A percentile compares a stretch with the other conserved stretches of the same genome.
Evolutionary conservation across 2,797 vertebrate genomes (phyloP).

Genomic region (Pantherophis alleghaniensis): DNA sequence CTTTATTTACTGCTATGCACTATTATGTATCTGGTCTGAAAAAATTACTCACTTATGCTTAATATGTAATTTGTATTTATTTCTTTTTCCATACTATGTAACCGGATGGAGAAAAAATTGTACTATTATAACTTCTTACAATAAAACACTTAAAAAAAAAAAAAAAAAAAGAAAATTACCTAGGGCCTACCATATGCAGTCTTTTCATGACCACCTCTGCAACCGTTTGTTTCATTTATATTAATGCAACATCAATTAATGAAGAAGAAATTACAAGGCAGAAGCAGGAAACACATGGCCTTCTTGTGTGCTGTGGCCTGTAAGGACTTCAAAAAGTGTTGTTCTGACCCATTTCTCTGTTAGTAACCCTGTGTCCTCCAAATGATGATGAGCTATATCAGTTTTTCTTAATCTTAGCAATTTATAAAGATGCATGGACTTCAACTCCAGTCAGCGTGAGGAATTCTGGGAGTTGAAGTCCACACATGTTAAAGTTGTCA

Average conservation of each 20-base stretch:
- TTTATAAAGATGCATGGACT: not conserved
- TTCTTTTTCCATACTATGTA: no score
- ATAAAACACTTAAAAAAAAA: no score
- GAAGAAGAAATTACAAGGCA: not conserved
- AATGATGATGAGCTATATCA: not conserved
- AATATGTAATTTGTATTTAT: no score
- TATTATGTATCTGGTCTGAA: no score
- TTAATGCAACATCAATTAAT: not conserved
- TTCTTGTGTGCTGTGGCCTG: not conserved
- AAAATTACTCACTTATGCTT: no score
- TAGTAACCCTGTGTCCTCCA: not conserved
- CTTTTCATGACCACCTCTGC: not conserved
- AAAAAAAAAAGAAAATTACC: not conserved
- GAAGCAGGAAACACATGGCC: not conserved
- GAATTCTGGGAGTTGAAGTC: not conserved
- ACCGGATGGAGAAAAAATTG: no score
- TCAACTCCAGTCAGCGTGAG: not conserved
- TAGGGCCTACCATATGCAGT: no score
- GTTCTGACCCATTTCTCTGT: not conserved
- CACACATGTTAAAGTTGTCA: not conserved
- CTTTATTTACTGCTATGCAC: no score
- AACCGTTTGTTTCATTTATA: not conserved
- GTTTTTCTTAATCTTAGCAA: not conserved
- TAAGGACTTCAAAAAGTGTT: not conserved
- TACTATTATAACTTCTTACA: no score